These are phyloP conservation scores for Phaetusa simplex DNA, from an alignment of 2,113 vertebrate genomes.

Conservation along the genomic window DNA sequence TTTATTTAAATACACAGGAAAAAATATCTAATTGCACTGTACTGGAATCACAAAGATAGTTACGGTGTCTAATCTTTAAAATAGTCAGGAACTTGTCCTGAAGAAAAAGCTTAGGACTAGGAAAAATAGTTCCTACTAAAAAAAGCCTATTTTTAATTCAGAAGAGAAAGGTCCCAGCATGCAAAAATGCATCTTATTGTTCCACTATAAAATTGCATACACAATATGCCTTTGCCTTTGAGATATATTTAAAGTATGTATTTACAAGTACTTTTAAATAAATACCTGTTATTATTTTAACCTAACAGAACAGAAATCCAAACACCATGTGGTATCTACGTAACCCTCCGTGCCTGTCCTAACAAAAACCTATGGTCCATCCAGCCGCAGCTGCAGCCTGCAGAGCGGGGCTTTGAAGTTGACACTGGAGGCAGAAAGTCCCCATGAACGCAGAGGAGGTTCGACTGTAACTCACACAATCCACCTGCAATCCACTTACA, in stretches of 20 bases:
- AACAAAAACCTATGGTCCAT: not conserved
- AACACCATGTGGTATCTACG: not conserved
- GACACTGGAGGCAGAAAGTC: not conserved
- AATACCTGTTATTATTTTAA: not conserved
- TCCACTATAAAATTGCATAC: not conserved
- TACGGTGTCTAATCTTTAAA: not conserved
- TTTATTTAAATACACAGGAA: not conserved
- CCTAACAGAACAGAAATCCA: not conserved
- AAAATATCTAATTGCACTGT: not conserved
- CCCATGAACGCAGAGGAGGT: rapidly evolving
- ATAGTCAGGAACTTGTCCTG: not conserved
- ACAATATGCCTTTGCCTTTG: not conserved
- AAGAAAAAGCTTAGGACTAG: not conserved
- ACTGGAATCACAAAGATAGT: not conserved
- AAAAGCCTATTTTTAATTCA: not conserved
- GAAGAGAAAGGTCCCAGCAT: not conserved
- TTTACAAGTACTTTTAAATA: not conserved
- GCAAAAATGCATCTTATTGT: not conserved
- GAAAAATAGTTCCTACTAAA: not conserved
- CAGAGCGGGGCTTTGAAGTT: not conserved
- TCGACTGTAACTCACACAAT: not conserved
- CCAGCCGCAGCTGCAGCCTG: not conserved
- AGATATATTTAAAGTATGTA: not conserved
- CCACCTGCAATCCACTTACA: not conserved
- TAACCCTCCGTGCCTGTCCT: not conserved